These are phyloP conservation scores for Poeciliopsis infans DNA, from an alignment of 2,797 vertebrate genomes.

Conservation along the genomic window DNA sequence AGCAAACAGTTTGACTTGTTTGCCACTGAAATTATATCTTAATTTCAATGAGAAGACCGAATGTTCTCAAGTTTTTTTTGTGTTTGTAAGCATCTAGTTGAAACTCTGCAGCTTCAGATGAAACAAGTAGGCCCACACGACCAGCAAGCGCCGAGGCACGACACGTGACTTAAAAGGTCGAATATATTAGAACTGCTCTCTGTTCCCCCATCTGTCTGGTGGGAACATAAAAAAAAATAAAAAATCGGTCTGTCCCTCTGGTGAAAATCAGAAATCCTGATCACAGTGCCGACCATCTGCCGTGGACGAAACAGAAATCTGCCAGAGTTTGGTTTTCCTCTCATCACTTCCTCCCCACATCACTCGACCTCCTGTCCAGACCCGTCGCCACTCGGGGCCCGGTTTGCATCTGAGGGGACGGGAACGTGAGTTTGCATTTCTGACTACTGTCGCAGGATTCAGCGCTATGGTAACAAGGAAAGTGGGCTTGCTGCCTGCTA, in stretches of 20 bases:
- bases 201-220: no score
- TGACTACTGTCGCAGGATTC: not conserved
- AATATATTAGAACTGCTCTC: not conserved
- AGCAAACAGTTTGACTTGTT: not conserved
- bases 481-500: not conserved
- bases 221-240: not conserved
- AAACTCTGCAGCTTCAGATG: not conserved
- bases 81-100: not conserved
- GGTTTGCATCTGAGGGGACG: not conserved
- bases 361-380: constrained; percentile 2
- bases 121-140: not conserved
- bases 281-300: constrained; percentile 15
- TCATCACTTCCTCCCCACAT: constrained; percentile 16
- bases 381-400: not conserved
- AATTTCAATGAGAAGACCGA: not conserved
- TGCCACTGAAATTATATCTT: not conserved
- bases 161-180: not conserved
- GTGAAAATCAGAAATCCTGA: constrained; percentile 10
- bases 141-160: not conserved
- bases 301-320: constrained; percentile 31
- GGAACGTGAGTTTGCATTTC: not conserved
- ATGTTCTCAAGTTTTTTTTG: not conserved
- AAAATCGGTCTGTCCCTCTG: constrained; percentile 21
- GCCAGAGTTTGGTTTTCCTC: constrained; percentile 16
- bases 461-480: not conserved